These are phyloP conservation scores for Leptinotarsa peninsularis DNA, from an alignment of 2,888 invertebrate genomes.

Conservation along the genomic window DNA sequence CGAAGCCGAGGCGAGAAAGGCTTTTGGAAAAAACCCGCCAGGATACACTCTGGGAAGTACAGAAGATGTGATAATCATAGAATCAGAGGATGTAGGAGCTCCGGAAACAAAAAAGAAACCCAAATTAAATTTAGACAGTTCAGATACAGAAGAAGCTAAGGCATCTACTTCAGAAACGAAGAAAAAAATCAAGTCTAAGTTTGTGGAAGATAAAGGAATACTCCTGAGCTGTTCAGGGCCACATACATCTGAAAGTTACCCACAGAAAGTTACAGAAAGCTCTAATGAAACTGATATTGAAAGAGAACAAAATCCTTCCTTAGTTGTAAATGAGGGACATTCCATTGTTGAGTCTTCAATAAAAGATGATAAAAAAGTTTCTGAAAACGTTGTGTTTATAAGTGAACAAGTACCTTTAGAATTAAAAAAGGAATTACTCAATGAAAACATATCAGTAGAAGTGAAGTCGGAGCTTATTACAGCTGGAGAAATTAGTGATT, in stretches of 20 bases:
- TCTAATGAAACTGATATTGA: neutral
- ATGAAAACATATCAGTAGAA: slow-evolving; percentile 9
- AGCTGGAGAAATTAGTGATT: neutral
- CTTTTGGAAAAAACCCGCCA: neutral
- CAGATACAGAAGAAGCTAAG: slow-evolving; percentile 10
- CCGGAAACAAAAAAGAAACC: slow-evolving; percentile 30
- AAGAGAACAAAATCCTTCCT: neutral
- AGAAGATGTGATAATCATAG: slow-evolving; percentile 10
- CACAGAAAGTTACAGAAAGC: neutral
- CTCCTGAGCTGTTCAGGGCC: neutral
- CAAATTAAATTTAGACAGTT: slow-evolving; percentile 21
- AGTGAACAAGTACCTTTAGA: neutral
- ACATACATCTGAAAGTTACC: neutral
- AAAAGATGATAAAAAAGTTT: neutral
- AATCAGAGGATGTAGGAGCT: slow-evolving; percentile 28
- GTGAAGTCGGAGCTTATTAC: slow-evolving; percentile 5
- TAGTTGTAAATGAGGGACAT: neutral
- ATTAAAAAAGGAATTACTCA: slow-evolving; percentile 1
- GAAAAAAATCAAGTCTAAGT: neutral
- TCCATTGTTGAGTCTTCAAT: neutral
- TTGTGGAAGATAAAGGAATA: neutral
- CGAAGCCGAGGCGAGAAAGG: slow-evolving; percentile 6
- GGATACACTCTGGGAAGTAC: neutral
- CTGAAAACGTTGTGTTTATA: neutral
- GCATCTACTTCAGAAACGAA: neutral